A percentile compares a stretch with the other conserved stretches of the same genome.
These are phyloP conservation scores for Chymomyza fuscimana DNA, from an alignment of 2,888 invertebrate species.

Conservation along the genomic window DNA sequence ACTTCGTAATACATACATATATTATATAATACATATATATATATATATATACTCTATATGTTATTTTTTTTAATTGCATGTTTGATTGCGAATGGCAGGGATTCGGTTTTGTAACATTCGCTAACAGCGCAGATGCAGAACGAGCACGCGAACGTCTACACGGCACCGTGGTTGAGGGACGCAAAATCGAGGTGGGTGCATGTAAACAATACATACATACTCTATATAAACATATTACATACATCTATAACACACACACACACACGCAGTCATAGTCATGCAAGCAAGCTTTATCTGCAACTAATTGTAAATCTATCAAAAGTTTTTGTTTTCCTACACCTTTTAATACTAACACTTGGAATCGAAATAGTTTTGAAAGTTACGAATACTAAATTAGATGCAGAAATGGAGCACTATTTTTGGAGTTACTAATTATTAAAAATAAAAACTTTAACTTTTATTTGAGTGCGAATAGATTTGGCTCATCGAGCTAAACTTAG, in stretches of 20 bases:
- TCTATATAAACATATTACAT: constrained; percentile 22
- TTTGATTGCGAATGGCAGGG: constrained; percentile 86
- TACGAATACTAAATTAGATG: not conserved
- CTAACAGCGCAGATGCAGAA: constrained; percentile 99
- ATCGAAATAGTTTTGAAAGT: not conserved
- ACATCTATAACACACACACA: constrained; percentile 34
- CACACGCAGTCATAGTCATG: constrained; percentile 29
- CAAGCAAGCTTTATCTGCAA: constrained; percentile 34
- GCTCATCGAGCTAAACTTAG: no score
- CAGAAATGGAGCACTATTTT: no score
- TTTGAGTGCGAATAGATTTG: no score
- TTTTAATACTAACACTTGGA: constrained; percentile 22
- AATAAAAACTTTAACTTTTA: no score
- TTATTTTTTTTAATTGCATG: constrained; percentile 71
- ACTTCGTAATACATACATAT: not conserved
- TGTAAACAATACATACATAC: constrained; percentile 83
- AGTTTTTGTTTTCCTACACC: constrained; percentile 14
- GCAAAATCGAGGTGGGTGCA: constrained; percentile 99
- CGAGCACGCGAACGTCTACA: constrained; percentile 99
- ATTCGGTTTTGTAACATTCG: constrained; percentile 99
- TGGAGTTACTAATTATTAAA: no score
- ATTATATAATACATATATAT: constrained; percentile 37
- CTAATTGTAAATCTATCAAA: constrained; percentile 56
- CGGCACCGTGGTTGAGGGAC: constrained; percentile 99
- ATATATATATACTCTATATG: constrained; percentile 67